These are phyloP conservation scores for Noturus placidus DNA, from an alignment of 2,113 vertebrate genomes.

Conservation along the genomic window DNA sequence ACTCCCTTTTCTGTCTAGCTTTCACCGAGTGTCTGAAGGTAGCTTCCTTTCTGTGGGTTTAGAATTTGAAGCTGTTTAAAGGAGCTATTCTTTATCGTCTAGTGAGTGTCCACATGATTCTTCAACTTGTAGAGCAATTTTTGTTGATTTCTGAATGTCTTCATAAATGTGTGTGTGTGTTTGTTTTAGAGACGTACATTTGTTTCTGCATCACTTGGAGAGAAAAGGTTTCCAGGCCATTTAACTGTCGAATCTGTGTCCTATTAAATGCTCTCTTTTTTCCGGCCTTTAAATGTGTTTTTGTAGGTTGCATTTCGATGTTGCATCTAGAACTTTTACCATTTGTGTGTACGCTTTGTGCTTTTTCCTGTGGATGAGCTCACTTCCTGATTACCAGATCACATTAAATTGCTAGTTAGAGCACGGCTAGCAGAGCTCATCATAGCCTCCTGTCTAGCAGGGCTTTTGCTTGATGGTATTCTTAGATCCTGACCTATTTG, in stretches of 20 bases:
- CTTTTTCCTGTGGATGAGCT: constrained; percentile 26
- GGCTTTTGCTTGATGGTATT: background rate
- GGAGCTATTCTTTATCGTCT: background rate
- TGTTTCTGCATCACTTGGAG: constrained; percentile 65
- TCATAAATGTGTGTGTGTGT: background rate
- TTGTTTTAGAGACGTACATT: constrained; percentile 42
- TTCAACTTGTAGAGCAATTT: background rate
- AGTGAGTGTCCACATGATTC: background rate
- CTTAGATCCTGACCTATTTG: background rate
- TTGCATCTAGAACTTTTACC: constrained; percentile 40
- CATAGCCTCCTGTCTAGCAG: background rate
- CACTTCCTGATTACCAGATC: constrained; percentile 28
- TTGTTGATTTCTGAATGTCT: background rate
- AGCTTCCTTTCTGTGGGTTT: background rate
- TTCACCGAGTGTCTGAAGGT: background rate
- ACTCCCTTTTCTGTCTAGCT: background rate
- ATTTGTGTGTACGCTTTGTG: background rate
- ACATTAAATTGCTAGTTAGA: constrained; percentile 34
- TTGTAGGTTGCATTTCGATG: constrained; percentile 9
- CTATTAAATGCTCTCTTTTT: constrained; percentile 52
- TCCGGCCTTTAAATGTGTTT: constrained; percentile 29
- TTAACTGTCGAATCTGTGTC: constrained; percentile 57
- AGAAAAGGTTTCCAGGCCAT: constrained; percentile 65
- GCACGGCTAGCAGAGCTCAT: background rate
- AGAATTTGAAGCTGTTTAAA: background rate